Base-by-base conservation (phyloP, 2,113 vertebrate species). In the Menidia beryllina region DNA sequence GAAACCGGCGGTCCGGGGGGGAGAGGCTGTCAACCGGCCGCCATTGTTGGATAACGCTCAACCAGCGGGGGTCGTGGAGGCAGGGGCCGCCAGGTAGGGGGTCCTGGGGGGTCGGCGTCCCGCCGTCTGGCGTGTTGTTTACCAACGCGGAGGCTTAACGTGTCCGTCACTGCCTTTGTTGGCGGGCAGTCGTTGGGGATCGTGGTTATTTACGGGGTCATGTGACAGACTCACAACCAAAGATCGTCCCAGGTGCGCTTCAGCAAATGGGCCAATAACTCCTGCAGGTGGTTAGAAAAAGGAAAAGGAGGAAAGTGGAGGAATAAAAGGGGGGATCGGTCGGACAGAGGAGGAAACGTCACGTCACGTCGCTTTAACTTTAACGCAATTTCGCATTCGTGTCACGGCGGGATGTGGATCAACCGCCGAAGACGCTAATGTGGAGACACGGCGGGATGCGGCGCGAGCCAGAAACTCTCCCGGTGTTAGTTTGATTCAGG, bases 61-160 rank as follows among this genome's bases (percentile, higher is more conserved):
- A 95, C 93, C 94, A 90, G 84, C 94, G 92, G 88, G 94, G 95
- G 88, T 90, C 91, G 94, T 91, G 91, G 94, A 95, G 73, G 89
- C 69, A 91, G 92, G 91, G 94, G 95, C 55, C 89, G 92, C 70
- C 96, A 99, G 97, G 97, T 99, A 93, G 93, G 93, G 91, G 91
- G 92, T 93, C 82, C 77, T 84, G 85, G 86, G 65, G 84, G 81
- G 81, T 75, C 58, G 72, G 71, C 62, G 73, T 86, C 52, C 68
- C 88, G 79, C 73, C n/a, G 66, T 47, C 87, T 88, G 75, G 81
- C 89, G 72, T 62, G 72, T 70, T 45, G 2, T 66, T 72, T 79
- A 83, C 87, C 62, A 83, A 81, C 83, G 81, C 57, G 79, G 81
- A 86, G 70, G 86, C 70, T 77, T 66, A 69, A 81, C 77, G 59